These are phyloP conservation scores for Dugesia japonica DNA, from an alignment of 2,888 invertebrate genomes.

Conservation along the genomic window DNA sequence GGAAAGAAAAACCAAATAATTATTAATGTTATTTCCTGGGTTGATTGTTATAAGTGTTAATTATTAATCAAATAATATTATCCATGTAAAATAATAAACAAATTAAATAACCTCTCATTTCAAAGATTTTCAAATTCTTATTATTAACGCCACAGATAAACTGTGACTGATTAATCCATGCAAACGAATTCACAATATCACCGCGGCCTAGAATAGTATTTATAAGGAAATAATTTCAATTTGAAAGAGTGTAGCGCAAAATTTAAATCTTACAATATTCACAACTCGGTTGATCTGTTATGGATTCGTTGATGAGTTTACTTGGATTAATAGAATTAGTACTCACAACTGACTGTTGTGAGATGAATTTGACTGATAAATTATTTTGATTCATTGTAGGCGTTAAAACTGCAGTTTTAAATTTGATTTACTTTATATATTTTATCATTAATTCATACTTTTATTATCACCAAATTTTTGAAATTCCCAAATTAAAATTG, in stretches of 20 bases:
- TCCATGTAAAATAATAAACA: too few relatives aligned
- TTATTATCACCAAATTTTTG: not conserved
- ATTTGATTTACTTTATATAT: not conserved
- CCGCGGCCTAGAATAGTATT: not conserved
- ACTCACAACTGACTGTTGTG: not conserved
- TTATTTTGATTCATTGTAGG: not conserved
- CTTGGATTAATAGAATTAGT: not conserved
- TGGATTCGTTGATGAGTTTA: not conserved
- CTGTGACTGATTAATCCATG: not conserved
- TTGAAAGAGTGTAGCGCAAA: too few relatives aligned
- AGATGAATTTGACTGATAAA: not conserved
- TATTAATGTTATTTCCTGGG: too few relatives aligned
- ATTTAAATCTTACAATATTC: not conserved
- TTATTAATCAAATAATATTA: too few relatives aligned
- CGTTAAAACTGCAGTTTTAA: not conserved
- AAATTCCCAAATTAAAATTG: conserved; percentile 16
- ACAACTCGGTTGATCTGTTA: not conserved
- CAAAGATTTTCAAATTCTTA: not conserved
- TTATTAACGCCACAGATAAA: conserved; percentile 9
- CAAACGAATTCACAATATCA: not conserved
- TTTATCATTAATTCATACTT: not conserved
- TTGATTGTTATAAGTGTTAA: too few relatives aligned
- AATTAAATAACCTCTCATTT: not conserved
- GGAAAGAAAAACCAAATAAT: too few relatives aligned
- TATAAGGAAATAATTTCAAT: not conserved